Base-by-base conservation (phyloP, 2,888 invertebrate genomes). In the Cheilosia scutellata region DNA sequence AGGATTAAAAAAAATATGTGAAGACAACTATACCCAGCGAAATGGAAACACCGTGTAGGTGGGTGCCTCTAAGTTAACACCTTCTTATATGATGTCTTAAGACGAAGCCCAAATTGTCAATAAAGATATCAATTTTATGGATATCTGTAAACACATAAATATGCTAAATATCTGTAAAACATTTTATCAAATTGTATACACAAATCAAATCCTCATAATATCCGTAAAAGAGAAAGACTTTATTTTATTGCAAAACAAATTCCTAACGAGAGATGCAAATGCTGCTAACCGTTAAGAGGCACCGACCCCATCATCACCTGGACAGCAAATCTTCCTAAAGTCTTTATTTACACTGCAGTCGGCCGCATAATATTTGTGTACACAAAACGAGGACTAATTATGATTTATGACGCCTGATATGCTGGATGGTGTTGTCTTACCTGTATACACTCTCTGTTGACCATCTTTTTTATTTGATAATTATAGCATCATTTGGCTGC, bases 331-430 rank as follows among this genome's bases (percentile, higher is more conserved):
- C 25, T 27, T 27, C 5, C 5, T 27, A 13, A 51, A 51, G 27
- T 13, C 51, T 27, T 27, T 13, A 51, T 51, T 13, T 27, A 51
- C 51, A 5, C 51, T 57, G 25, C 20, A 47, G 7, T 7, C 44
- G 49, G 11, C 20, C 16, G 25, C 60, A 60, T 37, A 60, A 60
- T 42, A 60, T 60, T 60, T 60, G 60, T 57, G 5, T 6, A 27
- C 40, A n/a, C 5, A 60, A 27, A 5, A 5, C 25, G 60, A 11
- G 25, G 25, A n/a, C 60, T 60, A 60, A 60, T 60, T 60, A 60
- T 42, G 60, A 60, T 60, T 42, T 60, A 60, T 60, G 60, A 27
- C 60, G 27, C 42, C 25, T 60, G 60, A 60, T 60, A 27, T 3
- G 13, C 27, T 60, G 60, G 29, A 33, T 27, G 13, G 25, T 51